Evolutionary conservation across 2,888 invertebrate genomes (phyloP), one percentile per base, ranked within the genome.

Genomic region (Drosophila tripunctata): DNA sequence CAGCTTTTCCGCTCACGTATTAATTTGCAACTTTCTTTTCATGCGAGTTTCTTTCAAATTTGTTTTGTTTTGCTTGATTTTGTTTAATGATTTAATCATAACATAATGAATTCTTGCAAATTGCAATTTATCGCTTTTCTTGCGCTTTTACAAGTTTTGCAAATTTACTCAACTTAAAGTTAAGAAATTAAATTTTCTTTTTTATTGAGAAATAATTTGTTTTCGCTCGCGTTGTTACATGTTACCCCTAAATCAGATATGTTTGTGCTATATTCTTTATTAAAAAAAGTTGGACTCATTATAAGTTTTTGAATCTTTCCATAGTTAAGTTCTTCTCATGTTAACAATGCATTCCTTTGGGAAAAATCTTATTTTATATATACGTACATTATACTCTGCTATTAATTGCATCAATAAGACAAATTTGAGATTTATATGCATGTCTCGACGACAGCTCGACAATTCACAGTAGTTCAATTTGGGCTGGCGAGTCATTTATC

Each of bases 61-160:
- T 15, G 3, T 3, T 14, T n/a, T 3, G 22, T 15, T 43, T 17
- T 38, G 8, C 31, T 30, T 15, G 12, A 15, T n/a, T n/a, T n/a
- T 7, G n/a, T 27, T 56, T 21, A 56, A 40, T 47, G 48, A 56
- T 47, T 56, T 56, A 40, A 40, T 56, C 21, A 21, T 14, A 10
- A 12, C 12, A 24, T 27, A 33, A 17, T 22, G 27, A 24, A 44
- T 21, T 30, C 31, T 17, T 4, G 6, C 14, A 24, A 55, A 22
- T 6, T 22, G 22, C 22, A 22, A 22, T 22, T 22, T 22, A 27
- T 10, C 27, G 8, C 10, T 27, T 27, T 27, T 10, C n/a, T n/a
- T n/a, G 8, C 27, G 27, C 27, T 27, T 27, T 27, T n/a, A n/a
- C n/a, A n/a, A n/a, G 10, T 10, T 10, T 27, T 10, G 27, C 10